A percentile compares a stretch with the other conserved stretches of the same genome.
phyloP scores from a whole-genome alignment of 1,140 invertebrate genomes.

The Maconellicoccus hirsutus region DNA sequence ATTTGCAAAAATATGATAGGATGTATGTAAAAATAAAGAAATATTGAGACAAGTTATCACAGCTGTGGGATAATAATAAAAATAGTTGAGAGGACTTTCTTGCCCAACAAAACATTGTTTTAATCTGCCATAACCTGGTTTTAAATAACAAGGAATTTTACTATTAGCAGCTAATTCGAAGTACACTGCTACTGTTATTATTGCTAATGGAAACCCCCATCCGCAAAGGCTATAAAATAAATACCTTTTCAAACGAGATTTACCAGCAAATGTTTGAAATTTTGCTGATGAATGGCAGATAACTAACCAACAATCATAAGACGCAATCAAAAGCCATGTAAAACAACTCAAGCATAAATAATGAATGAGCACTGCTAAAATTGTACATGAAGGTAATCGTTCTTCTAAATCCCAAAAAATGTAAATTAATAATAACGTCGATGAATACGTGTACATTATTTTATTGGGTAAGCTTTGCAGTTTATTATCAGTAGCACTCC shows the following conservation, averaged over 20 bases:
- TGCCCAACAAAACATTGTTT: not conserved
- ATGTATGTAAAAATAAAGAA: not conserved
- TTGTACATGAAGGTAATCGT: slow-evolving; percentile 33
- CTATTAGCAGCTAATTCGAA: not conserved
- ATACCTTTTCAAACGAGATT: not conserved
- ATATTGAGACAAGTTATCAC: not conserved
- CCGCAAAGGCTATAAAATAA: not conserved
- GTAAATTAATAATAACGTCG: slow-evolving; percentile 39
- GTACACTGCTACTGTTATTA: not conserved
- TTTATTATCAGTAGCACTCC: slow-evolving; percentile 38
- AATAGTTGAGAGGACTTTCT: not conserved
- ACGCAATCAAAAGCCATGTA: slow-evolving; percentile 48
- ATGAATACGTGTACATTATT: slow-evolving; percentile 40
- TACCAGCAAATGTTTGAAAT: slow-evolving; percentile 36
- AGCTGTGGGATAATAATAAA: not conserved
- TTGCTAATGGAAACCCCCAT: not conserved
- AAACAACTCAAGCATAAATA: slow-evolving; percentile 44
- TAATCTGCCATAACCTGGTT: not conserved
- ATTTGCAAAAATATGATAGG: not conserved
- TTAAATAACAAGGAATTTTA: not conserved
- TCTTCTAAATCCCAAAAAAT: slow-evolving; percentile 37
- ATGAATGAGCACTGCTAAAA: slow-evolving; percentile 38
- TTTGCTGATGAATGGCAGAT: slow-evolving; percentile 40
- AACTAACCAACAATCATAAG: slow-evolving; percentile 46
- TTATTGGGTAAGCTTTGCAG: slow-evolving; percentile 42